Percentiles rank a stretch among this genome's conserved stretches.
These are phyloP conservation scores for Bovichtus diacanthus DNA, from an alignment of 2,797 vertebrate species.

Conservation along the genomic window DNA sequence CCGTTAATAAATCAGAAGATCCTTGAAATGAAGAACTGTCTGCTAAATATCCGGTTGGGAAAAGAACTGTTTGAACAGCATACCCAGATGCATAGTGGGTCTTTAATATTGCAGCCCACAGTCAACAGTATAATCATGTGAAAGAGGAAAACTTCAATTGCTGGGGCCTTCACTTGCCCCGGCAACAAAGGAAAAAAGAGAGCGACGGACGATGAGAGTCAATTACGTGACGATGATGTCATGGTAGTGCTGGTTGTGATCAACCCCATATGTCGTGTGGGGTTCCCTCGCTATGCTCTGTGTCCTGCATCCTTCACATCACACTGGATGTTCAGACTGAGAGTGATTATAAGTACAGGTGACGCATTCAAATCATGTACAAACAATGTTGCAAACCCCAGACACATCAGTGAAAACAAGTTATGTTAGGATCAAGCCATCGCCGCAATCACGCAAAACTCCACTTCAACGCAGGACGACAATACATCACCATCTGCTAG, in stretches of 20 bases:
- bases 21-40: slow-evolving; percentile 50
- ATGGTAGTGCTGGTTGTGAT: slow-evolving; percentile 76
- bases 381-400: slow-evolving; percentile 4
- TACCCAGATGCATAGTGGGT: slow-evolving; percentile 39
- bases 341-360: slow-evolving; percentile 35
- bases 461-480: slow-evolving; percentile 14
- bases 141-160: slow-evolving; percentile 54
- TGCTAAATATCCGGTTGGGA: slow-evolving; percentile 46
- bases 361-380: slow-evolving; percentile 13
- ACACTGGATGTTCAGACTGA: slow-evolving; percentile 6
- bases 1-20: slow-evolving; percentile 57
- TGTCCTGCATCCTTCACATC: slow-evolving; percentile 42
- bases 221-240: slow-evolving; percentile 83
- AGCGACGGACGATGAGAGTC: slow-evolving; percentile 60
- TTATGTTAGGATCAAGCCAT: slow-evolving; percentile 10
- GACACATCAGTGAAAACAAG: slow-evolving; percentile 10
- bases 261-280: slow-evolving; percentile 67
- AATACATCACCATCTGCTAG: slow-evolving; percentile 35
- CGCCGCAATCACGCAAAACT: slow-evolving; percentile 36
- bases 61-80: slow-evolving; percentile 36
- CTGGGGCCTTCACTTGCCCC: slow-evolving; percentile 51
- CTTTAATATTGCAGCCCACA: slow-evolving; percentile 34
- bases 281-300: slow-evolving; percentile 42
- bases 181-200: slow-evolving; percentile 55
- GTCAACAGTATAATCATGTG: slow-evolving; percentile 41